Percentiles rank a stretch among this genome's conserved stretches.
Evolutionary conservation across 1,140 invertebrate genomes (phyloP).

Genomic region (Hyles euphorbiae): DNA sequence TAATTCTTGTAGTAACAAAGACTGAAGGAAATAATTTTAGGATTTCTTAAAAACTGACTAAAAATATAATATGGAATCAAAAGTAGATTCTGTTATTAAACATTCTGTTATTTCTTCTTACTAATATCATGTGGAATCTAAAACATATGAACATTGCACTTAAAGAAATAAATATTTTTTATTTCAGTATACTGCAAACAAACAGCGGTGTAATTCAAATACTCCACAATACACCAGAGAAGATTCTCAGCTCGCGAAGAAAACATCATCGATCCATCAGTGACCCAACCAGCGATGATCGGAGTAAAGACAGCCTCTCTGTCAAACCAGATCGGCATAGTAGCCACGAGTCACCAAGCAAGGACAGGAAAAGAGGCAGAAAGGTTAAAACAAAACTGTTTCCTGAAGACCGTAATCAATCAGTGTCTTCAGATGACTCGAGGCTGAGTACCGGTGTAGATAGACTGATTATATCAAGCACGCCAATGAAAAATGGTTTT

Average conservation of each 20-base stretch:
- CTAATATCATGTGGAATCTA: not conserved
- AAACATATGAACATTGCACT: not conserved
- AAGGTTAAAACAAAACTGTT: slow-evolving; percentile 64
- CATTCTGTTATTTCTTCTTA: too few species aligned
- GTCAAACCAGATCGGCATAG: slow-evolving; percentile 41
- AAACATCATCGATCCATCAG: slow-evolving; percentile 58
- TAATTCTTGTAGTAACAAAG: too few species aligned
- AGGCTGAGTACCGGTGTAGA: slow-evolving; percentile 48
- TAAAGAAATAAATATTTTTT: slow-evolving; percentile 7
- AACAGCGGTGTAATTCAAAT: slow-evolving; percentile 51
- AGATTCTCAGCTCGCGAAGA: slow-evolving; percentile 33
- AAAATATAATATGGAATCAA: too few species aligned
- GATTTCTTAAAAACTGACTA: too few species aligned
- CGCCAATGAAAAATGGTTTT: slow-evolving; percentile 69
- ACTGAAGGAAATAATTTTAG: too few species aligned
- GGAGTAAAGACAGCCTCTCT: slow-evolving; percentile 39
- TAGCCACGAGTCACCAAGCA: slow-evolving; percentile 56
- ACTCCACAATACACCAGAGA: slow-evolving; percentile 53
- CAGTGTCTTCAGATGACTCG: slow-evolving; percentile 57
- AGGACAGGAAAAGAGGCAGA: slow-evolving; percentile 46
- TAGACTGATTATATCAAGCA: slow-evolving; percentile 49
- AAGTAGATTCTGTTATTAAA: too few species aligned
- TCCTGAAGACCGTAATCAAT: slow-evolving; percentile 42
- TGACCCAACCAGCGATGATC: slow-evolving; percentile 58
- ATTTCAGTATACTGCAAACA: slow-evolving; percentile 56